Base-by-base conservation (phyloP, 2,113 vertebrate species). In the Malurus alboscapulatus region DNA sequence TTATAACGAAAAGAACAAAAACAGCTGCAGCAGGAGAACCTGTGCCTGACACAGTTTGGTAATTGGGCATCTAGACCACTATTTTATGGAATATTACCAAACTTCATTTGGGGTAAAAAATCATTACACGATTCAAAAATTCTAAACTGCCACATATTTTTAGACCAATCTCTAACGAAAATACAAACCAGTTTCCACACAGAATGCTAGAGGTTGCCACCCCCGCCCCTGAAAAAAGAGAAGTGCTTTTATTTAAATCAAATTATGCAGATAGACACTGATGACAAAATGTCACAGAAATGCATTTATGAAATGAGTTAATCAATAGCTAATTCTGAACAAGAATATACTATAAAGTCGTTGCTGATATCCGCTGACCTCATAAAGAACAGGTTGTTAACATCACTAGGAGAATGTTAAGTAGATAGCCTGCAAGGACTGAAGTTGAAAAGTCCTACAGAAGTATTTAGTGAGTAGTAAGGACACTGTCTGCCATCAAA, bases 241-340 rank as follows among this genome's bases (percentile, higher is more conserved):
- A 77, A 86, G 42, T 86, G 12, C 21, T 86, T 86, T 53, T 90
- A 55, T 75, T 84, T 87, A 58, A 88, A 91, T 81, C 48, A 74
- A 93, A 90, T 78, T 1, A 10, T 32, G 27, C 36, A 90, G 67
- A 66, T 2, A 26, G 12, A 66, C 27, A 47, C 19, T 5, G 26
- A 53, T 18, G 42, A 89, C 12, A 83, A 85, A 85, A 88, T 14
- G 40, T 38, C 59, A 47, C 26, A 78, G 51, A 91, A 91, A 77
- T 30, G 34, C 32, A 66, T 62, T 62, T 77, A 61, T 44, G 63
- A 62, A 65, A 90, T 36, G 38, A 61, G 11, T 42, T 72, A 63
- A 34, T 54, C 42, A 48, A 55, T 20, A 88, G 26, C 8, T 81
- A 84, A 71, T 54, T 76, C 17, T 5, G 22, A 66, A 69, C 84